Evolutionary conservation across 2,113 vertebrate genomes (phyloP), one percentile per base, ranked within the genome.

Genomic region (Pampusana beccarii): DNA sequence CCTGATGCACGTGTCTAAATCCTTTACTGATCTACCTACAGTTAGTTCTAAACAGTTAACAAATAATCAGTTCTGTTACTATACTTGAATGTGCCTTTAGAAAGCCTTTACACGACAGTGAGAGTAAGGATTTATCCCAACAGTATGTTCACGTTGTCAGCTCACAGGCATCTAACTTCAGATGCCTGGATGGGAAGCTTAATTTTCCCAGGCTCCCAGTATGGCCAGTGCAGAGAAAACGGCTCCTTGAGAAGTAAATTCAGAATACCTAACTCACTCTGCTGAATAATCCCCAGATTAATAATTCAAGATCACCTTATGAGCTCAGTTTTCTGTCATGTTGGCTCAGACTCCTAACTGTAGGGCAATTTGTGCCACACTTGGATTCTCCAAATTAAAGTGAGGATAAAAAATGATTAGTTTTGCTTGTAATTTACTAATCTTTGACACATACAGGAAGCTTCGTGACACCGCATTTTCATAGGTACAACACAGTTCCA

Each of bases 301-400:
- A 81, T 86, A 92, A 93, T 73, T 96, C 69, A 92, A 28, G 48
- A 78, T 51, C n/a, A 88, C 5, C 40, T 86, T 74, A 83, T 46
- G 28, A 92, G 53, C 36, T 88, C 60, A 64, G 64, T 54, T 90
- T 91, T 93, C 80, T 91, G 34, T 64, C 44, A 64, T 5, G 12
- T 56, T 80, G 69, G 67, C 61, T 71, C 65, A 78, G 65, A 73
- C 54, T 88, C 70, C 58, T 80, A 78, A 54, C 51, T 66, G 34
- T 57, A 71, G 60, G 50, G 73, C 25, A 87, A 91, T 74, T 44
- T 87, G 42, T 64, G 57, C 28, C 46, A 40, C 57, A 60, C 16
- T 88, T 92, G 31, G 64, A 48, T 66, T 80, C 69, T 92, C 60
- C 64, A 74, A 9, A 84, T n/a, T 64, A 65, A 91, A 86, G 83